A percentile compares a stretch with the other conserved stretches of the same genome.
phyloP scores from a whole-genome alignment of 1,140 invertebrate species.

The Leguminivora glycinivorella region DNA sequence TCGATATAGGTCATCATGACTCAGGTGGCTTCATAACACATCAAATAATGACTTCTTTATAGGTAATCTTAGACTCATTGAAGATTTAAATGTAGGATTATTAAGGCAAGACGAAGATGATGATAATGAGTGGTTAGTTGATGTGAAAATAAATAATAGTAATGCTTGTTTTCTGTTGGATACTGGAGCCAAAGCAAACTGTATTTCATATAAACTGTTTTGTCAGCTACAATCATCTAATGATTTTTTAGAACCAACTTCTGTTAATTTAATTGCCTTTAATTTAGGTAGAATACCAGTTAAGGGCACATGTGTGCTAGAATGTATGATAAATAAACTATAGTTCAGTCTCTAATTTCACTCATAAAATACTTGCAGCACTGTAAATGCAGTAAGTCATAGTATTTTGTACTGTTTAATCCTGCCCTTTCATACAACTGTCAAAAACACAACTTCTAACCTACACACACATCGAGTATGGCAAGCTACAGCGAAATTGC shows the following conservation, averaged over 20 bases:
- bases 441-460: no score
- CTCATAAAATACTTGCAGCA: no score
- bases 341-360: no score
- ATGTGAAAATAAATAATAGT: slow-evolving; percentile 6
- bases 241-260: neutral
- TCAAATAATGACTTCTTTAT: neutral
- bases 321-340: neutral
- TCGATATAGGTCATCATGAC: neutral
- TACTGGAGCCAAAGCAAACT: slow-evolving; percentile 1
- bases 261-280: neutral
- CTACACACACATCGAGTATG: no score
- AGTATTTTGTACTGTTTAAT: no score
- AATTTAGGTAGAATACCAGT: neutral
- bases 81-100: neutral
- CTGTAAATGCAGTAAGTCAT: no score
- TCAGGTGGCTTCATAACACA: neutral
- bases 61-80: neutral
- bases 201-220: neutral
- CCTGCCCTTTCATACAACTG: no score
- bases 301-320: neutral
- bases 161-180: neutral
- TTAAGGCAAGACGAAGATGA: neutral
- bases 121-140: neutral
- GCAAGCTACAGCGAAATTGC: no score
- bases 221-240: neutral